phyloP scores from a whole-genome alignment of 2,113 vertebrate genomes.

The Naja naja region DNA sequence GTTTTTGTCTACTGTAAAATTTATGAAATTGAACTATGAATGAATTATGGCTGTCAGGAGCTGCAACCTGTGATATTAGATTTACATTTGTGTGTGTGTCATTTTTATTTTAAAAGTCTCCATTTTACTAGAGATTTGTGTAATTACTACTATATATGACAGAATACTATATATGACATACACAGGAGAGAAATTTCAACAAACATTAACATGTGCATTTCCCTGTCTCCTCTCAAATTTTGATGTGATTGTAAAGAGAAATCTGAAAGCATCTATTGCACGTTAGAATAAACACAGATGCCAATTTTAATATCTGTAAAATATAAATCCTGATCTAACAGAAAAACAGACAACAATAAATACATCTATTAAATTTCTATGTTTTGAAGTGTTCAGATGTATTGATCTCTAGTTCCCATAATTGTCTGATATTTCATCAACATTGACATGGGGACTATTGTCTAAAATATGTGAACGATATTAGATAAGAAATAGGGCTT shows the following conservation, averaged over 20 bases:
- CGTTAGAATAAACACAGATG: not conserved
- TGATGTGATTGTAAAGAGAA: not conserved
- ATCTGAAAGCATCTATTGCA: not conserved
- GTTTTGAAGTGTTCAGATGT: not conserved
- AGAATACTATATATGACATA: not conserved
- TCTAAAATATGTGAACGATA: not conserved
- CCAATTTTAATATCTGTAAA: not conserved
- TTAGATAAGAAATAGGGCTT: not conserved
- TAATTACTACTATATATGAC: not conserved
- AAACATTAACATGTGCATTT: not conserved
- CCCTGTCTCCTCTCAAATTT: not conserved
- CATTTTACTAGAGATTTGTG: not conserved
- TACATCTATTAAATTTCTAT: not conserved
- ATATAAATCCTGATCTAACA: not conserved
- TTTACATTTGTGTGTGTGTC: not conserved
- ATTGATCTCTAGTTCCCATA: not conserved
- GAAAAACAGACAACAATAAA: not conserved
- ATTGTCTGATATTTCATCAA: not conserved
- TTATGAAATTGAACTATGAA: not conserved
- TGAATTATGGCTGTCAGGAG: not conserved
- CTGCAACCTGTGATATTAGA: not conserved
- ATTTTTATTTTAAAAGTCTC: not conserved
- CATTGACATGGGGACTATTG: not conserved
- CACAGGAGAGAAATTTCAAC: not conserved
- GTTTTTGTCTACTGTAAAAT: no score